Conservation (phyloP, 30 jellyfish, hydroid and myxozoan species). For the Aurelia aurita region DNA sequence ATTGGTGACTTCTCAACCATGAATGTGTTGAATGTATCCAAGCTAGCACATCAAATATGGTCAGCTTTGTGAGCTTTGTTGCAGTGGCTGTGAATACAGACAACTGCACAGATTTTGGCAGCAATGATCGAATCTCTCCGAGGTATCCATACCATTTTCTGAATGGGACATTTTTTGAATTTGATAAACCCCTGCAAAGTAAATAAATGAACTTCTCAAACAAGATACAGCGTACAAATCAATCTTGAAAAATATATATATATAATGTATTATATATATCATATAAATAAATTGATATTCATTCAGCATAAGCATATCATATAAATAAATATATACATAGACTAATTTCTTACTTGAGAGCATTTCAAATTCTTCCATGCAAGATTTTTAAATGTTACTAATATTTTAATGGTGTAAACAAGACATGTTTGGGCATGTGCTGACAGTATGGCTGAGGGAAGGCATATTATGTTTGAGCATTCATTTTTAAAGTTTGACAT, state of each 20-base stretch:
- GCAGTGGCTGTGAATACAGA: constrained; percentile 3
- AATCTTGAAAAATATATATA: no score
- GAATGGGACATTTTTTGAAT: not conserved
- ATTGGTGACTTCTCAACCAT: constrained; percentile 1
- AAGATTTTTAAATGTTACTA: not conserved
- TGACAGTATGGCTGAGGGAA: not conserved
- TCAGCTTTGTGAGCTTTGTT: not conserved
- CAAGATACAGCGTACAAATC: no score
- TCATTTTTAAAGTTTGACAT: not conserved
- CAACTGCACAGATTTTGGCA: constrained; percentile 1
- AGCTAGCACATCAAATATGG: constrained; percentile 3
- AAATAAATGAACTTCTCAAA: no score
- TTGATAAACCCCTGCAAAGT: not conserved
- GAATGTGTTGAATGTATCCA: not conserved
- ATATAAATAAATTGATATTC: no score
- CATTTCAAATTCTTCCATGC: not conserved
- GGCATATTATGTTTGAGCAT: no score
- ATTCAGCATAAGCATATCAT: no score
- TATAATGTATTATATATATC: no score
- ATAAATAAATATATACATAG: not conserved
- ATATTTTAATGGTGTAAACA: not conserved
- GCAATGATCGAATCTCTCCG: constrained; percentile 1
- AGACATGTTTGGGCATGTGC: not conserved
- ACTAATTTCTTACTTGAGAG: not conserved
- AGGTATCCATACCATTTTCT: constrained; percentile 2